Evolutionary conservation across 2,888 invertebrate species (phyloP), one percentile per base, ranked within the genome.

Genomic region (Folsomia candida): DNA sequence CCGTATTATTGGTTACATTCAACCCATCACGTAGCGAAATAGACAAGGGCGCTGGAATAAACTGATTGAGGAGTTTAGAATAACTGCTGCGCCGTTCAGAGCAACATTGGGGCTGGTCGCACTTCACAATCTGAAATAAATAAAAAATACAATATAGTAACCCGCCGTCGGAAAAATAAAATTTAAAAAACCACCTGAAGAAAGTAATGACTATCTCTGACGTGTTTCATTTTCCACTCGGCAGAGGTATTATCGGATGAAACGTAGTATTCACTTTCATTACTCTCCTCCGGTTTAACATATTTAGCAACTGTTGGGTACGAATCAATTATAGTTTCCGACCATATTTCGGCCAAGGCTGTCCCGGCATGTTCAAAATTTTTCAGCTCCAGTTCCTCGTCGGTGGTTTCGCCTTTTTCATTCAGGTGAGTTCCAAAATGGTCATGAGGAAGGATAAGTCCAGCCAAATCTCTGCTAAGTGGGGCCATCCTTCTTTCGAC

Each of bases 311-410:
- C 28, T 18, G 69, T 65, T 26, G 47, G 28, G 69, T 78, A 75
- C 9, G 75, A 76, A 76, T 82, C 82, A 61, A 82, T 81, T 1
- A 78, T 68, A 9, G 77, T 69, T 27, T 72, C 60, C 63, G 58
- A 78, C 82, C 83, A 83, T 57, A 83, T 75, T 73, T 82, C 76
- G 28, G 81, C 80, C 27, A 83, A 71, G n/a, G 76, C 76, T 61
- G 81, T 73, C 18, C 82, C 82, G 47, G 81, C 82, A 62, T 75
- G 71, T 58, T 76, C 70, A 74, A 84, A 84, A 73, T 83, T 82
- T 63, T 74, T 28, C 67, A 73, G 76, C 76, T 83, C 82, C n/a
- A 82, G 72, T 25, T 81, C 76, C 9, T 67, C 20, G 68, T 83
- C 81, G 54, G 81, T 51, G 4, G 80, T 80, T 54, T 70, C 51